Percentiles rank a stretch among this genome's conserved stretches.
These are phyloP conservation scores for Falco rusticolus DNA, from an alignment of 2,797 vertebrate species.

Conservation along the genomic window DNA sequence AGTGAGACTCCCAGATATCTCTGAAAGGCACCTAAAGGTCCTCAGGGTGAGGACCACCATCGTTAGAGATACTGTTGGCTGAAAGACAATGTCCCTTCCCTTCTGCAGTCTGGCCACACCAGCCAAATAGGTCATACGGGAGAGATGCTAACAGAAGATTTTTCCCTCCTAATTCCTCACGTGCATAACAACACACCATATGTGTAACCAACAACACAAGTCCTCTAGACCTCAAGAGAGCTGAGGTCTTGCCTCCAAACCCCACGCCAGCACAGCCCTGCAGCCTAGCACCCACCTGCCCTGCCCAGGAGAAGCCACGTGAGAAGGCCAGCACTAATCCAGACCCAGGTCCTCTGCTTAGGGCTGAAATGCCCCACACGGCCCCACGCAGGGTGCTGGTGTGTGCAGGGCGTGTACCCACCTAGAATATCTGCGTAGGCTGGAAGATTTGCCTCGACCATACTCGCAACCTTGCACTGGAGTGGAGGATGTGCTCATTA, in stretches of 20 bases:
- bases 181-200: neutral
- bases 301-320: fast-evolving
- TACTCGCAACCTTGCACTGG: neutral
- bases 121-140: neutral
- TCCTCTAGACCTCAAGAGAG: neutral
- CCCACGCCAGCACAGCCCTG: neutral
- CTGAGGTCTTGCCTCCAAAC: neutral
- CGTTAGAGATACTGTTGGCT: neutral
- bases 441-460: neutral
- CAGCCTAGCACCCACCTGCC: neutral
- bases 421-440: fast-evolving
- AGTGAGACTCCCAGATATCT: neutral
- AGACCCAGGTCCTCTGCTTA: neutral
- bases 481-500: neutral
- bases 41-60: neutral
- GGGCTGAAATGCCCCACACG: neutral
- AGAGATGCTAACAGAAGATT: neutral
- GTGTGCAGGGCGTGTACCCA: neutral
- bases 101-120: neutral
- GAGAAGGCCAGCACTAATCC: neutral
- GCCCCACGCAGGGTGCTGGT: neutral
- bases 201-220: neutral
- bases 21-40: neutral
- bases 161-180: neutral
- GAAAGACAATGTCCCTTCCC: neutral